phyloP scores from a whole-genome alignment of 2,113 vertebrate species.

The Delphinus delphis region DNA sequence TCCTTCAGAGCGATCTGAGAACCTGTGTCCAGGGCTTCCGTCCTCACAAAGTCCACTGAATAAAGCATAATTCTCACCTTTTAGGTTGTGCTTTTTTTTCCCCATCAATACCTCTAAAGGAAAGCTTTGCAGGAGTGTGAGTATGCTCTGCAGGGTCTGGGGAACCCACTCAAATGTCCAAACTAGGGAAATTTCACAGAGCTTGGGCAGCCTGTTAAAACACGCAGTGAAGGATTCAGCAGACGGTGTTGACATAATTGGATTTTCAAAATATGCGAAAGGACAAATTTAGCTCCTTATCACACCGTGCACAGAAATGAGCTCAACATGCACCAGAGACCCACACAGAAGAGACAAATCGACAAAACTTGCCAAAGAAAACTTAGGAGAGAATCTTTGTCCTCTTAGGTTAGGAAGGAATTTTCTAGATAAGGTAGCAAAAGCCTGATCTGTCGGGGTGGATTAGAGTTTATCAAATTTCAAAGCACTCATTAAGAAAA shows the following conservation, averaged over 20 bases:
- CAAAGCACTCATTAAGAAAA: not conserved
- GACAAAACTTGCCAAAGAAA: accelerated
- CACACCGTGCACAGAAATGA: accelerated
- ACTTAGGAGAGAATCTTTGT: not conserved
- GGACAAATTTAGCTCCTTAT: not conserved
- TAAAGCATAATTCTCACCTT: too few relatives aligned
- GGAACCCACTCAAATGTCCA: not conserved
- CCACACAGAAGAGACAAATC: not conserved
- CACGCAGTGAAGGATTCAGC: accelerated
- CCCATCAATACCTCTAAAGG: too few relatives aligned
- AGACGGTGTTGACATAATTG: accelerated
- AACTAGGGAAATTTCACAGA: too few relatives aligned
- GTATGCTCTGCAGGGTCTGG: too few relatives aligned
- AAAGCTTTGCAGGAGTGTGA: not conserved
- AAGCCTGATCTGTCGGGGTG: not conserved
- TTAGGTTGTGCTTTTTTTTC: too few relatives aligned
- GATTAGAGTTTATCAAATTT: too few relatives aligned
- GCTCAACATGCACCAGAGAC: not conserved
- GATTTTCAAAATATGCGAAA: accelerated
- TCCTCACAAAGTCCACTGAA: too few relatives aligned
- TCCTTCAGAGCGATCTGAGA: too few relatives aligned
- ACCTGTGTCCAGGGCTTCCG: too few relatives aligned
- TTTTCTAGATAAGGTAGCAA: not conserved
- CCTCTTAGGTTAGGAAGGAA: not conserved
- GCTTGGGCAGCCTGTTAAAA: too few relatives aligned